phyloP scores from a whole-genome alignment of 2,888 invertebrate species.

The Oligia strigilis region DNA sequence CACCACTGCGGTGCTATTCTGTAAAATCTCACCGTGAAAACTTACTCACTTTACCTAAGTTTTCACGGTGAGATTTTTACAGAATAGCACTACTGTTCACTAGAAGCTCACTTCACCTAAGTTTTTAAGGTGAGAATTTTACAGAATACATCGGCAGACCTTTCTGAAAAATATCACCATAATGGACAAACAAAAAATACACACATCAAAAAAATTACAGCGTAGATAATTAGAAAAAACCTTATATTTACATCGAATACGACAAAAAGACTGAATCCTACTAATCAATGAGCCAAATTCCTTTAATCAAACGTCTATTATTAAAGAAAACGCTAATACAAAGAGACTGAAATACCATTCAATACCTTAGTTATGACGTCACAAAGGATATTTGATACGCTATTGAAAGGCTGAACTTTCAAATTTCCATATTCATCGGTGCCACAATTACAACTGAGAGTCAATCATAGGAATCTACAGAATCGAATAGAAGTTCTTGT shows the following conservation, averaged over 20 bases:
- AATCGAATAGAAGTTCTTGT: not conserved
- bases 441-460: conserved; percentile 37
- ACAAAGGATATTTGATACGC: conserved; percentile 41
- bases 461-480: not conserved
- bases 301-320: conserved; percentile 24
- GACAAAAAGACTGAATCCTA: not conserved
- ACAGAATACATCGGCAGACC: too few species aligned
- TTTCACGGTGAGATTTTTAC: too few species aligned
- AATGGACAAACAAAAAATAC: not conserved
- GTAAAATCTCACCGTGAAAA: too few species aligned
- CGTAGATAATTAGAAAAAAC: not conserved
- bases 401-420: conserved; percentile 33
- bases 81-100: too few species aligned
- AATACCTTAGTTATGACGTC: not conserved
- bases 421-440: conserved; percentile 37
- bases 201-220: not conserved
- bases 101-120: too few species aligned
- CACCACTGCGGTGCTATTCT: too few species aligned
- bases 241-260: not conserved
- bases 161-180: too few species aligned
- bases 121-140: too few species aligned
- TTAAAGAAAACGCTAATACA: not conserved
- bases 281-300: not conserved
- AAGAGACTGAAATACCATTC: conserved; percentile 4
- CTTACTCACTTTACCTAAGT: too few species aligned